These are phyloP conservation scores for Chaetophractus vellerosus DNA, from an alignment of 2,797 vertebrate genomes.

Conservation along the genomic window DNA sequence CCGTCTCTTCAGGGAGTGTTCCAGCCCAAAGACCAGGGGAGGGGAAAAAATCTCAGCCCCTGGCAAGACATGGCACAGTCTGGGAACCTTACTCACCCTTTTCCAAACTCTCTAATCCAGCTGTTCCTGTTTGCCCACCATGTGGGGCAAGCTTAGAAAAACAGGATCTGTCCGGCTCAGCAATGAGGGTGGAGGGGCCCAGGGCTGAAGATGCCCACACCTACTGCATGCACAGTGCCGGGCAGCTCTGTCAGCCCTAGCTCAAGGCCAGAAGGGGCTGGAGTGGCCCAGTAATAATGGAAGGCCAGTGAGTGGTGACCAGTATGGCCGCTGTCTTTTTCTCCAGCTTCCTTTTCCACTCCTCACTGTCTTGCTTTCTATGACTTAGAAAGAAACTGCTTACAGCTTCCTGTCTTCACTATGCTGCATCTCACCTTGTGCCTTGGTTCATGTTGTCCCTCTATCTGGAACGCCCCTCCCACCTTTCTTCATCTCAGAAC, in stretches of 20 bases:
- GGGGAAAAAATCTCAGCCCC: neutral
- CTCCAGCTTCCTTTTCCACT: neutral
- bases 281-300: neutral
- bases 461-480: neutral
- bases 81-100: neutral
- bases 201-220: slow-evolving; percentile 19
- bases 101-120: slow-evolving; percentile 63
- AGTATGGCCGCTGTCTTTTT: neutral
- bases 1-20: slow-evolving; percentile 5
- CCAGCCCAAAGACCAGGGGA: neutral
- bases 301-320: neutral
- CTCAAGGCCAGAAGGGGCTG: neutral
- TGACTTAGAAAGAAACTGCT: neutral
- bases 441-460: neutral
- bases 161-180: slow-evolving; percentile 56
- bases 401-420: neutral
- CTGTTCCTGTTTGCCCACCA: slow-evolving; percentile 68
- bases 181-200: slow-evolving; percentile 67
- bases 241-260: neutral
- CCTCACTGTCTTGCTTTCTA: neutral
- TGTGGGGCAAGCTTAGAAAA: slow-evolving; percentile 70
- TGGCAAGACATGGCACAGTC: neutral
- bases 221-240: neutral
- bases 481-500: neutral
- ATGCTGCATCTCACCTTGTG: neutral